A percentile compares a stretch with the other conserved stretches of the same genome.
Conservation (phyloP, 2,888 invertebrate genomes). For the Nebria brevicollis region DNA sequence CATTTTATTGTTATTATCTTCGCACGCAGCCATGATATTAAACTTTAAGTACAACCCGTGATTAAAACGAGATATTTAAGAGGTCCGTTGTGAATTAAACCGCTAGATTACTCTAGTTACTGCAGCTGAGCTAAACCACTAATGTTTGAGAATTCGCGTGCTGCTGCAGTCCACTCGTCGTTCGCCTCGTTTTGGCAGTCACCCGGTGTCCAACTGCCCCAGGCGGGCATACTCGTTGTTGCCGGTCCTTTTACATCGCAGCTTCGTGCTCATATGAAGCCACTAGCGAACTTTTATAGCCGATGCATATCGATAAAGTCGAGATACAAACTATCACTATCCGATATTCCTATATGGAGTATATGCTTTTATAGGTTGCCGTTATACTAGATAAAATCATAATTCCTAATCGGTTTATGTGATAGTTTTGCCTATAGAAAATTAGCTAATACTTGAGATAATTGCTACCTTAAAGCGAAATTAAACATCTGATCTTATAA, state of each 20-base stretch:
- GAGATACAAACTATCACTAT: not conserved
- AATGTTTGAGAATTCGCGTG: constrained; percentile 2
- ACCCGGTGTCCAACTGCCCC: constrained; percentile 9
- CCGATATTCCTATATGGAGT: not conserved
- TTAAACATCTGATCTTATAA: not conserved
- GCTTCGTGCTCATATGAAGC: not conserved
- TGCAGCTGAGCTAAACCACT: constrained; percentile 27
- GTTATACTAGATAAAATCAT: not conserved
- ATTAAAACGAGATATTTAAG: constrained; percentile 47
- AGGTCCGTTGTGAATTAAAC: constrained; percentile 33
- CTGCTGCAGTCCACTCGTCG: not conserved
- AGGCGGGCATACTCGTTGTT: not conserved
- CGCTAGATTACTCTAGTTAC: constrained; percentile 35
- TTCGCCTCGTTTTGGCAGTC: not conserved
- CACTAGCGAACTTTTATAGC: constrained; percentile 11
- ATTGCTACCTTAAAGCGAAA: not conserved
- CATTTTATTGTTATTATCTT: constrained; percentile 47
- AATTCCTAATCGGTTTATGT: constrained; percentile 2
- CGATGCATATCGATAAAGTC: constrained; percentile 16
- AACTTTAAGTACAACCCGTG: constrained; percentile 44
- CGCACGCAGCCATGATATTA: constrained; percentile 41
- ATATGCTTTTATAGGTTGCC: not conserved
- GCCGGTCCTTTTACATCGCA: not conserved
- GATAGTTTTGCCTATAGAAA: not conserved
- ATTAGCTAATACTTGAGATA: not conserved